These are phyloP conservation scores for Melipona beecheii DNA, from an alignment of 2,888 invertebrate genomes.

Conservation along the genomic window DNA sequence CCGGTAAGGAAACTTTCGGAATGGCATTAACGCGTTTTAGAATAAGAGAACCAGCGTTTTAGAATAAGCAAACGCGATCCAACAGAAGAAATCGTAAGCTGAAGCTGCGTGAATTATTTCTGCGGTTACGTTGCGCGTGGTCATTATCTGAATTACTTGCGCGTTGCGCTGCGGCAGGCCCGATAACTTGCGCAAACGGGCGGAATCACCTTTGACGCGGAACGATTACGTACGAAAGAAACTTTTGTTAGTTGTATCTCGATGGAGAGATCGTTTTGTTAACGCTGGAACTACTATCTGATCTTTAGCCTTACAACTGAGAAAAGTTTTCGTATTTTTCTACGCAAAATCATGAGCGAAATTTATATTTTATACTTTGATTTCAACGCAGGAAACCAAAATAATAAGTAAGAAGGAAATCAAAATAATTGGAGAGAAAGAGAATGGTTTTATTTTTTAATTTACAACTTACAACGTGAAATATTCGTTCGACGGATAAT, in stretches of 20 bases:
- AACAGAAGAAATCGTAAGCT: conserved; percentile 16
- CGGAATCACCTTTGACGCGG: conserved; percentile 2
- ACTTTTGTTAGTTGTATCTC: background rate
- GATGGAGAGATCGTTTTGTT: background rate
- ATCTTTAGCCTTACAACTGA: background rate
- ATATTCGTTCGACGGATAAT: too few species aligned
- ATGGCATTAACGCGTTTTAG: conserved; percentile 4
- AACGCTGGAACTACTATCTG: background rate
- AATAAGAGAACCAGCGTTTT: background rate
- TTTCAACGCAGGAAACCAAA: too few species aligned
- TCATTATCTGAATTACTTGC: conserved; percentile 38
- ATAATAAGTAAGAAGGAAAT: too few species aligned
- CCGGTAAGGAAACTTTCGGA: conserved; percentile 10
- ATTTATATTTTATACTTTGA: too few species aligned
- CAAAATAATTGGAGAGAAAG: too few species aligned
- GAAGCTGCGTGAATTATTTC: conserved; percentile 41
- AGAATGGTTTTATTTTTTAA: too few species aligned
- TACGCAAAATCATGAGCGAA: too few species aligned
- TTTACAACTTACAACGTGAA: too few species aligned
- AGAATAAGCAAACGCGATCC: conserved; percentile 2
- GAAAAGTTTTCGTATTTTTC: too few species aligned
- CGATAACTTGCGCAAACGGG: conserved; percentile 35
- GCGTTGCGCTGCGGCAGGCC: conserved; percentile 13
- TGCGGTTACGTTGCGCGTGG: conserved; percentile 39
- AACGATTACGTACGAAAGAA: background rate